Evolutionary conservation across 2,888 invertebrate species (phyloP), one percentile per base, ranked within the genome.

Genomic region (Netelia inedita): DNA sequence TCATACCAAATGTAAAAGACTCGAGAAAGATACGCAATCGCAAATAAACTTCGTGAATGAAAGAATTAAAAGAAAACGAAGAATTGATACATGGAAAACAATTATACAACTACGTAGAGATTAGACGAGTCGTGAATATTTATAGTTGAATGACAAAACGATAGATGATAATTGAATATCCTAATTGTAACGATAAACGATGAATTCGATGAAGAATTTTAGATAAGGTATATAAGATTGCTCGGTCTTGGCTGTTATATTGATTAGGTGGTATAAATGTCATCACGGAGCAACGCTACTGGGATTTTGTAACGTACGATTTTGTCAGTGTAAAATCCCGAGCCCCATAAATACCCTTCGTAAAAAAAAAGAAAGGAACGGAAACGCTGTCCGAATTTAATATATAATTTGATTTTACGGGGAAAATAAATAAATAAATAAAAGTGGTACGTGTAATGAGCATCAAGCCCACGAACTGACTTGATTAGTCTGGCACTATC

Each of bases 181-280:
- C 81, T 88, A 86, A 87, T 83, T 85, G 85, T 88, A 88, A 88
- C 86, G 87, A 87, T 86, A 83, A 87, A 83, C 87, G 87, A 88
- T 87, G 88, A 88, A 88, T 89, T 88, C 86, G 85, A 88, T 81
- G 63, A 35, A 65, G 11, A 57, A 79, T 63, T 79, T 78, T 82
- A 82, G 82, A 83, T 86, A 88, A 88, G 84, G 80, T 89, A 88
- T 87, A 87, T 86, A 88, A 87, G 73, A 87, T 87, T 88, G 89
- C 88, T 89, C 88, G 89, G 89, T 89, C 88, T 88, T 89, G 88
- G 88, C 89, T 89, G 88, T 88, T 88, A 89, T 82, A 88, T 88
- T 86, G 83, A 85, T 89, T 87, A 72, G 65, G 11, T 72, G 88
- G 85, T 88, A 85, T 82, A 79, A 76, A 74, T 87, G 87, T 89